Conservation (phyloP, 2,888 invertebrate genomes). For the Diplazon laetatorius region DNA sequence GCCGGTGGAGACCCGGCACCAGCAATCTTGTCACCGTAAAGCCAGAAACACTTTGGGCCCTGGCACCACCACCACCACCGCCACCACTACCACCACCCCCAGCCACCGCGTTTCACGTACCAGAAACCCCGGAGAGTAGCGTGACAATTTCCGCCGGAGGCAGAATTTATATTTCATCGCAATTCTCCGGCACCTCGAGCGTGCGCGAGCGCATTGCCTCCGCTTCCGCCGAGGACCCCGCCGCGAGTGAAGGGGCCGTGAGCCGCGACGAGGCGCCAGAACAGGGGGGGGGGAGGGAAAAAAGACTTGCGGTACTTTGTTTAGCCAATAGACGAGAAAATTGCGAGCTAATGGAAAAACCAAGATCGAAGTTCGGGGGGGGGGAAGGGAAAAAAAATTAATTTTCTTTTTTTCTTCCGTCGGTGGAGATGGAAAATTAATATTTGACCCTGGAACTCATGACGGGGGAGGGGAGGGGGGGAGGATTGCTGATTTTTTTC, state of each 20-base stretch:
- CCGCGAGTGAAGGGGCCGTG: neutral
- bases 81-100: slow-evolving; percentile 9
- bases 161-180: slow-evolving; percentile 67
- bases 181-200: slow-evolving; percentile 33
- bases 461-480: no score
- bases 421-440: no score
- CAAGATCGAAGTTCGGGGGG: no score
- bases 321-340: slow-evolving; percentile 10
- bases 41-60: slow-evolving; percentile 49
- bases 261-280: no score
- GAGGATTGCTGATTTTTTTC: no score
- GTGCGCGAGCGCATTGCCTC: neutral
- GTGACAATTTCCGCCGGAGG: slow-evolving; percentile 64
- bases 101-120: slow-evolving; percentile 1
- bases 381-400: no score
- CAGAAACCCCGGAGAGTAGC: slow-evolving; percentile 50
- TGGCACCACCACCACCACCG: slow-evolving; percentile 53
- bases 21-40: slow-evolving; percentile 53
- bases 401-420: no score
- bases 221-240: slow-evolving; percentile 9
- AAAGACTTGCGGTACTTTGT: slow-evolving; percentile 6
- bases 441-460: no score
- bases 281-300: neutral
- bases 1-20: slow-evolving; percentile 8
- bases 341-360: slow-evolving; percentile 1